Evolutionary conservation across 2,797 vertebrate species (phyloP), one percentile per base, ranked within the genome.

Genomic region (Periparus ater): DNA sequence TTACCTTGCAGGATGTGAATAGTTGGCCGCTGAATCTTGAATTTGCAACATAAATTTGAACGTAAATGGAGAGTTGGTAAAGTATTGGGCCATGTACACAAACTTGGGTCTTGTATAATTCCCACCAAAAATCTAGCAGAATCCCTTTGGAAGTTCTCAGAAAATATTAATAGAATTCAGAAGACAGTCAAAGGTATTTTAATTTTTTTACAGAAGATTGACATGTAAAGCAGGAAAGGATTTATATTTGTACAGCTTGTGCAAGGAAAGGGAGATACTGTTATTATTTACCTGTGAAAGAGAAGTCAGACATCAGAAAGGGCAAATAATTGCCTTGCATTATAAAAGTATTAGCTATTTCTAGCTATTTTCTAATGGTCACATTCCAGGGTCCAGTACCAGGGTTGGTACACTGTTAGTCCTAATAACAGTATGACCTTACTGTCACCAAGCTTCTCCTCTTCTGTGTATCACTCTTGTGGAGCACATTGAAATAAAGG

Each of bases 21-120:
- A 74, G 44, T 11, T 80, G 65, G 40, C 66, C 78, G 38, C 18
- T 51, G 81, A 26, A 38, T 60, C 65, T 77, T 74, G 38, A 83
- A 72, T 91, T 93, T 93, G 70, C 88, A 89, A 51, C 77, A 62
- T 60, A 66, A 90, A 83, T 60, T n/a, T n/a, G n/a, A n/a, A n/a
- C n/a, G n/a, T n/a, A n/a, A n/a, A 75, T 60, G 27, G 38, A 60
- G 53, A 71, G 45, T 11, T 68, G 60, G 16, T 68, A 57, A 38
- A 55, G 32, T 73, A n/a, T 53, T 73, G 53, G 40, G 57, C 29
- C 34, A 15, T 4, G 5, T 82, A 48, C 73, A 27, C 71, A 85
- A 38, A 77, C 77, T 55, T 68, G 57, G 20, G 22, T 40, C 14
- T 57, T 78, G 18, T 50, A 3, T 63, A 75, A 34, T 15, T 78